Evolutionary conservation across 2,888 invertebrate species (phyloP).

Genomic region (Halocaridina rubra): DNA sequence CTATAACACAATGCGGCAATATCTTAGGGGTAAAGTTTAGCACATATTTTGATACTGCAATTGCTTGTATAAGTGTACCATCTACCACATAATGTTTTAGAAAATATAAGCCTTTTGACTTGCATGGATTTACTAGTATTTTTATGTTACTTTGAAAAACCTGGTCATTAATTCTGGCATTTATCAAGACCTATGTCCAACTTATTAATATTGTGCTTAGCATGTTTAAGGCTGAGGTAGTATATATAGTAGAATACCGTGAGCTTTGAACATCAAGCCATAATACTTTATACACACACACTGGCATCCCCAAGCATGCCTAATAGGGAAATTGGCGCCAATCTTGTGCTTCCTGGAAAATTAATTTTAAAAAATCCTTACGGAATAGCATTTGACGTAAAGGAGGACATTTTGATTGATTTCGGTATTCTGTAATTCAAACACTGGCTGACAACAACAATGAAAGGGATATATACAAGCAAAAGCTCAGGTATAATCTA

Average conservation of each 20-base stretch:
- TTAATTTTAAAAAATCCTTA: background rate
- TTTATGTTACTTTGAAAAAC: conserved; percentile 47
- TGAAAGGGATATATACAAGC: too few species aligned
- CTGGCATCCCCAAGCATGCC: conserved; percentile 43
- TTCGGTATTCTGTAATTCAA: too few species aligned
- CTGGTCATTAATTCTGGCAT: conserved; percentile 54
- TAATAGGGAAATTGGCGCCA: conserved; percentile 38
- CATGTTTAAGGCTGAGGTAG: conserved; percentile 60
- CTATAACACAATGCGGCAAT: conserved; percentile 29
- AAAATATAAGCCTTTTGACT: conserved; percentile 20
- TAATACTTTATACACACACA: conserved; percentile 60
- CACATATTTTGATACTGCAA: background rate
- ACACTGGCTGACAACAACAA: too few species aligned
- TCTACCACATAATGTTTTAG: conserved; percentile 27
- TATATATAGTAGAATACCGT: conserved; percentile 61
- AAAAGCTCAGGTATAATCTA: background rate
- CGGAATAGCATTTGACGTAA: too few species aligned
- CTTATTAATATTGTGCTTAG: conserved; percentile 59
- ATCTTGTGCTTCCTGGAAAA: background rate
- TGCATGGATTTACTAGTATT: conserved; percentile 49
- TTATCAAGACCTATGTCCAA: conserved; percentile 50
- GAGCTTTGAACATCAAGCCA: conserved; percentile 61
- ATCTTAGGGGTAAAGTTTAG: background rate
- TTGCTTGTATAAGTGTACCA: background rate
- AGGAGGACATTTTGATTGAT: too few species aligned